These are phyloP conservation scores for Percopsis transmontana DNA, from an alignment of 2,113 vertebrate genomes.

Conservation along the genomic window DNA sequence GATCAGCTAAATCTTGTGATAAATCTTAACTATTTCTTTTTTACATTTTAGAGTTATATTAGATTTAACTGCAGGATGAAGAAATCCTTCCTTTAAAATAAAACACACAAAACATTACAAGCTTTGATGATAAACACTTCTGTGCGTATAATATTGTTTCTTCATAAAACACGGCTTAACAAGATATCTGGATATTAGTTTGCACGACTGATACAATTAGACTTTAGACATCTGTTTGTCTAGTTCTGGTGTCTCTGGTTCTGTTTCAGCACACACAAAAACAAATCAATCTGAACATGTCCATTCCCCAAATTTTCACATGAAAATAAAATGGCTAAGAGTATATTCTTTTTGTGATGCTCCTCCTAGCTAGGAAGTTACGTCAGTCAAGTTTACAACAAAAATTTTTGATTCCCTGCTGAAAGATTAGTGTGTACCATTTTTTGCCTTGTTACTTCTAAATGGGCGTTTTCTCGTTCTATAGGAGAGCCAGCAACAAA, in stretches of 20 bases:
- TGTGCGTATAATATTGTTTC: constrained; percentile 34
- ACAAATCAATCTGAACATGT: constrained; percentile 11
- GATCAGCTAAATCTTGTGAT: constrained; percentile 16
- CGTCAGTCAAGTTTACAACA: constrained; percentile 28
- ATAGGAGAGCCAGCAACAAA: constrained; percentile 16
- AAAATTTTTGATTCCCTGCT: constrained; percentile 53
- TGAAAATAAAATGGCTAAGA: constrained; percentile 22
- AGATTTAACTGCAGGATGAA: constrained; percentile 20
- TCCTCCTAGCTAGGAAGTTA: constrained; percentile 35
- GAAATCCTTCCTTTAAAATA: constrained; percentile 25
- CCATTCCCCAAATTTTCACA: constrained; percentile 9
- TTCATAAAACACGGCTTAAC: constrained; percentile 59
- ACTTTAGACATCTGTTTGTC: constrained; percentile 36
- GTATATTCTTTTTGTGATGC: constrained; percentile 48
- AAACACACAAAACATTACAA: constrained; percentile 39
- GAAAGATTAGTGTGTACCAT: constrained; percentile 55
- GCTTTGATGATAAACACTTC: constrained; percentile 40
- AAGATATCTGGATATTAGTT: constrained; percentile 42
- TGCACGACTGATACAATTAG: constrained; percentile 41
- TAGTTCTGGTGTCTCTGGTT: constrained; percentile 28
- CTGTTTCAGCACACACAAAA: background rate
- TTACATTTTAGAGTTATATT: constrained; percentile 22
- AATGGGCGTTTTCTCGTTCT: constrained; percentile 25
- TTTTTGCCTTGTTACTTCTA: constrained; percentile 35
- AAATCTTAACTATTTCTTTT: constrained; percentile 17